These are phyloP conservation scores for Columba guinea DNA, from an alignment of 2,797 vertebrate genomes.

Conservation along the genomic window DNA sequence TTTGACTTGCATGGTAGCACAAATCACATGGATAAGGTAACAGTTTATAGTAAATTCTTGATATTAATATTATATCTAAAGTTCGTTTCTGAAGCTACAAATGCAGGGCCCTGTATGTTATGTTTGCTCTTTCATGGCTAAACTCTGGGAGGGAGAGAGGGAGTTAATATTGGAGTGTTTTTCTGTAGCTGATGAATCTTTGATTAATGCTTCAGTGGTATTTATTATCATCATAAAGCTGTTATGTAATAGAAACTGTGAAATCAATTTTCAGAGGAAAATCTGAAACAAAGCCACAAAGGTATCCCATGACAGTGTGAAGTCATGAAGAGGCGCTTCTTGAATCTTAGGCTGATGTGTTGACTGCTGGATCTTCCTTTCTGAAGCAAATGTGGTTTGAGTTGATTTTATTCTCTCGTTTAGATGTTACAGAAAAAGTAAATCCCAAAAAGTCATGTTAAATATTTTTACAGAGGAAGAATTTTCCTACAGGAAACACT, in stretches of 20 bases:
- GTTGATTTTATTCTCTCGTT: neutral
- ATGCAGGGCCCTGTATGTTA: neutral
- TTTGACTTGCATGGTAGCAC: neutral
- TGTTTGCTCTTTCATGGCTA: neutral
- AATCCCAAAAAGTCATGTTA: neutral
- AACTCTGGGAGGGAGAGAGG: neutral
- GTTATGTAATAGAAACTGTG: slow-evolving; percentile 8
- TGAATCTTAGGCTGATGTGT: neutral
- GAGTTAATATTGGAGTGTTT: neutral
- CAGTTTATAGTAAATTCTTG: neutral
- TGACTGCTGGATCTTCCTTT: neutral
- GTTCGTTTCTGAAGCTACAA: neutral
- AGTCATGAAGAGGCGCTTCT: neutral
- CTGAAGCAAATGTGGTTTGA: neutral
- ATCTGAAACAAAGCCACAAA: neutral
- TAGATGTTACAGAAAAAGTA: neutral
- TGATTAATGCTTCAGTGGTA: neutral
- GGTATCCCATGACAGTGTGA: neutral
- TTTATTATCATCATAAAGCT: slow-evolving; percentile 20
- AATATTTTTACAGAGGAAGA: neutral
- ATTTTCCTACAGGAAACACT: neutral
- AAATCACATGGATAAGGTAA: neutral
- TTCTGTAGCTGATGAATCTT: neutral
- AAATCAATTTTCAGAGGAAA: neutral
- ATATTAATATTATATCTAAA: neutral